Conservation (phyloP, 2,797 vertebrate genomes). For the Florisuga fusca region DNA sequence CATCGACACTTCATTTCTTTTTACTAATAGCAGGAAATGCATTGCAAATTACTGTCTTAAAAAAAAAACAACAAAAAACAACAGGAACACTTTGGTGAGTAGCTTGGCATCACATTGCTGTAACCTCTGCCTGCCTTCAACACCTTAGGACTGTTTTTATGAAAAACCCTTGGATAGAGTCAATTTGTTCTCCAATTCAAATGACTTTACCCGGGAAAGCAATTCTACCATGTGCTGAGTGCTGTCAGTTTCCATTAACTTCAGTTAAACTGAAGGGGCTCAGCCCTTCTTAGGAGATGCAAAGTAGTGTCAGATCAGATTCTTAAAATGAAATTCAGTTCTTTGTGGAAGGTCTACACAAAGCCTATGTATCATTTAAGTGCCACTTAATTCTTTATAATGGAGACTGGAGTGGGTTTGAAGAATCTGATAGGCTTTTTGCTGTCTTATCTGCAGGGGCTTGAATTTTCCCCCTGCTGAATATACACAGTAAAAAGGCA, state of each 20-base stretch:
- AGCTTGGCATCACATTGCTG: accelerated
- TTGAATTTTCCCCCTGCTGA: slow-evolving; percentile 44
- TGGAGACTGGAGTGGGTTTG: slow-evolving; percentile 3
- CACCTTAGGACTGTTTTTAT: background rate
- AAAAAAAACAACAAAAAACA: background rate
- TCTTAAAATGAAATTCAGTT: slow-evolving; percentile 13
- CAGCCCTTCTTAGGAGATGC: background rate
- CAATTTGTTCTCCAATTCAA: background rate
- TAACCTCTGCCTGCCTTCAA: background rate
- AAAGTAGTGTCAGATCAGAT: slow-evolving; percentile 8
- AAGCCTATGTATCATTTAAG: slow-evolving; percentile 37
- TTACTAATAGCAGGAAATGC: background rate
- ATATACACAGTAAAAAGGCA: slow-evolving; percentile 31
- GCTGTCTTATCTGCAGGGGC: background rate
- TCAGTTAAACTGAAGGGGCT: background rate
- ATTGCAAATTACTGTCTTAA: background rate
- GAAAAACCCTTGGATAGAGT: background rate
- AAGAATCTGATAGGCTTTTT: slow-evolving; percentile 49
- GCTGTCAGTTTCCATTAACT: background rate
- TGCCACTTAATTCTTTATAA: slow-evolving; percentile 52
- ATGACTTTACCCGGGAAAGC: background rate
- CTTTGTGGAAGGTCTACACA: slow-evolving; percentile 3
- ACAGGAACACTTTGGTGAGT: background rate
- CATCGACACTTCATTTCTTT: background rate
- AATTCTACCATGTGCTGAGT: background rate